A percentile compares a stretch with the other conserved stretches of the same genome.
Evolutionary conservation across 1,140 invertebrate species (phyloP).

Genomic region (Penaeus indicus): DNA sequence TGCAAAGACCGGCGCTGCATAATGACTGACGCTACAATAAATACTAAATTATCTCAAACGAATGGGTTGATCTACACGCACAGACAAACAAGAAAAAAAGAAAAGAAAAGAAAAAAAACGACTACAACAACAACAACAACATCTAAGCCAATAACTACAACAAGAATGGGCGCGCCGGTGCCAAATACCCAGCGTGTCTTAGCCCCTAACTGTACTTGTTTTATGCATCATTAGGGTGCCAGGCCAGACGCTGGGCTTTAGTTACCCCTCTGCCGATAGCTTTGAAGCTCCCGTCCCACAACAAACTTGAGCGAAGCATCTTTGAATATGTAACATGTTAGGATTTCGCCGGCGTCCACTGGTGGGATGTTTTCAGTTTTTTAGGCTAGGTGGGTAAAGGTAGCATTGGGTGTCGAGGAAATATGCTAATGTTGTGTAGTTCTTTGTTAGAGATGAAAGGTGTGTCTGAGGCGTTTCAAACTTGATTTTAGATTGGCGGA

Average conservation of each 20-base stretch:
- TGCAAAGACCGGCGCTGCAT: too few relatives aligned
- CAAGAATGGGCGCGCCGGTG: constrained; percentile 19
- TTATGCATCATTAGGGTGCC: constrained; percentile 62
- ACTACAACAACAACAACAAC: background rate
- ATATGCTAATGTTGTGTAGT: constrained; percentile 25
- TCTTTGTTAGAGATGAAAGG: too few relatives aligned
- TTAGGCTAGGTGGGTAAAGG: constrained; percentile 2
- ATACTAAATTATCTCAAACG: too few relatives aligned
- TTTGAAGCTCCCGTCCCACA: constrained; percentile 48
- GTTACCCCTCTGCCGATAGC: background rate
- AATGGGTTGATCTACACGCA: background rate
- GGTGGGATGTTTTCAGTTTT: background rate
- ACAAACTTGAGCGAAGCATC: constrained; percentile 26
- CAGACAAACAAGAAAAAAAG: background rate
- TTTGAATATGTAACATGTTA: too few relatives aligned
- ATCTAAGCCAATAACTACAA: constrained; percentile 21
- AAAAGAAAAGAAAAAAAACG: background rate
- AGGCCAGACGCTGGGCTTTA: constrained; percentile 21
- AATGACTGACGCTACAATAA: too few relatives aligned
- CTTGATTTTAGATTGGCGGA: too few relatives aligned
- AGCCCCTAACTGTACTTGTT: constrained; percentile 53
- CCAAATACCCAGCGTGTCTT: constrained; percentile 50
- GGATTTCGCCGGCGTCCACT: background rate
- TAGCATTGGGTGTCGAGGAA: constrained; percentile 17
- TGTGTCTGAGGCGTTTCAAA: too few relatives aligned